Evolutionary conservation across 1,140 invertebrate genomes (phyloP), one percentile per base, ranked within the genome.

Genomic region (Aplysia californica): DNA sequence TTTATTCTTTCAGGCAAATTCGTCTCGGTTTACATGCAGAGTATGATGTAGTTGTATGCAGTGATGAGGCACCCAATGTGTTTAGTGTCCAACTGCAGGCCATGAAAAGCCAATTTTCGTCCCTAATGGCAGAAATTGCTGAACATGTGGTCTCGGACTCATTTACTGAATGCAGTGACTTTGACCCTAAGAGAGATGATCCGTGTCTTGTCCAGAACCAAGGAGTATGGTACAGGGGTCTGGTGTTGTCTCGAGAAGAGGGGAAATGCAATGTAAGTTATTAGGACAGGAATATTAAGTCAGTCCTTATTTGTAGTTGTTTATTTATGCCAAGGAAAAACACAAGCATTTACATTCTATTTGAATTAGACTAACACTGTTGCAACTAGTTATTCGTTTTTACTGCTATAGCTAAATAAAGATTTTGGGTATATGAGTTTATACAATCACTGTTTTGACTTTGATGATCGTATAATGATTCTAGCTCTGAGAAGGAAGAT

Each of bases 61-160:
- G 66, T 33, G 61, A 75, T 65, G 72, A 75, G 29, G 33, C 66
- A 23, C 72, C 72, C 36, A 75, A 29, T 33, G 29, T 26, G 6
- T 75, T 75, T 41, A 29, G 35, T 55, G 61, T 75, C 59, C 72
- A 55, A 41, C 61, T 75, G 1, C n/a, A 38, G 4, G 59, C 64
- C 26, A 35, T 75, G 6, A 35, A 41, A 35, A n/a, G 31, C 21
- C 72, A 75, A 41, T 66, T 33, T 35, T 31, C 61, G 29, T 65
- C 61, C 23, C 39, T 75, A 1, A 50, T 55, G 39, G 15, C 38
- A 29, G 72, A 75, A 29, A 65, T 75, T 31, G 38, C 36, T 18
- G 61, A 75, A 3, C 35, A 44, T 23, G 29, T 75, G 10, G 72
- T 6, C n/a, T 61, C 55, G 3, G 36, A 75, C 15, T 26, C 29